Conservation (phyloP, 2,113 vertebrate genomes). For the Serinus canaria region DNA sequence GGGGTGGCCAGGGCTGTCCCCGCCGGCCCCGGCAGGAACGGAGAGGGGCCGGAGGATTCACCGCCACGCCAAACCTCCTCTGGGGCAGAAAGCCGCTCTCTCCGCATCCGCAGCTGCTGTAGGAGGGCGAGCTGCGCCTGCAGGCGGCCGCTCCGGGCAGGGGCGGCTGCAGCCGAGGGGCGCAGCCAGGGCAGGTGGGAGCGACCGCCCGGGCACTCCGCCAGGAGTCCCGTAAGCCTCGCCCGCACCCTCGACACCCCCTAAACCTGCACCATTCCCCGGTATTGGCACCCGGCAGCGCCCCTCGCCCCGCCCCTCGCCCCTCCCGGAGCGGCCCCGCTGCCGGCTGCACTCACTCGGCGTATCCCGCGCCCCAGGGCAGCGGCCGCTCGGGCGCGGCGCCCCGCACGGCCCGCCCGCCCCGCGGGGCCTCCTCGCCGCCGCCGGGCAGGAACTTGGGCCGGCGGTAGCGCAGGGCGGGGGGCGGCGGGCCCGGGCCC, state of each 20-base stretch:
- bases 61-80: rapidly evolving
- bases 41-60: neutral
- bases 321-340: neutral
- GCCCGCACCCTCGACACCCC: too few relatives aligned
- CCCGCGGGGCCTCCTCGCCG: neutral
- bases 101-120: neutral
- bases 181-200: neutral
- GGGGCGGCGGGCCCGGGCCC: too few relatives aligned
- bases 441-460: neutral
- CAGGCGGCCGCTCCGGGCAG: neutral
- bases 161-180: neutral
- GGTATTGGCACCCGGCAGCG: neutral
- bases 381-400: constrained; percentile 55
- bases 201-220: neutral
- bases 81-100: neutral
- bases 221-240: too few relatives aligned
- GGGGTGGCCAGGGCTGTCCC: neutral
- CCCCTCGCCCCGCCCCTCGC: neutral
- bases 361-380: constrained; percentile 74
- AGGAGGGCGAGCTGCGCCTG: neutral
- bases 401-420: constrained; percentile 34
- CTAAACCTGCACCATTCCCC: neutral
- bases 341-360: constrained; percentile 69
- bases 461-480: too few relatives aligned
- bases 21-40: neutral